Evolutionary conservation across 2,113 vertebrate species (phyloP), one percentile per base, ranked within the genome.

Genomic region (Chlorodrepanis virens): DNA sequence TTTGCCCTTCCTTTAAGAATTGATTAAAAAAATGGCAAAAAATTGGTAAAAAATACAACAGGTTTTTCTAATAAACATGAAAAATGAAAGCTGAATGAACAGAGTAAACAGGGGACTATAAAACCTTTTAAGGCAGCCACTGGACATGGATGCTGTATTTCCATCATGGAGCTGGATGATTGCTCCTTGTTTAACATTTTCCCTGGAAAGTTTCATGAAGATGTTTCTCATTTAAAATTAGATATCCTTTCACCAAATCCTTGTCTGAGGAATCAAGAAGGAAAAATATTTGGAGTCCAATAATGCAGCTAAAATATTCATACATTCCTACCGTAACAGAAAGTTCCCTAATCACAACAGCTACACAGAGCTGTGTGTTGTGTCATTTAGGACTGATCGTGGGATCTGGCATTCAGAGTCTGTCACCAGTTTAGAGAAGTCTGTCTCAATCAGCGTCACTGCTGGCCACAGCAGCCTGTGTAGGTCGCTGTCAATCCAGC

Each of bases 361-460:
- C 68, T 17, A 35, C 76, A 39, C 13, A 15, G 64, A 81, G 31
- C 76, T 82, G n/a, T 53, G 29, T 68, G 87, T 84, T 92, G 35
- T 94, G 80, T 96, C 92, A 87, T 54, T 94, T 93, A 85, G 83
- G 68, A 63, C 56, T 94, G 85, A 49, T 47, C 18, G 76, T 94
- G 90, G 86, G 85, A 95, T 90, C 71, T 96, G 95, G 90, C 95
- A 92, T 87, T 93, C 88, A 78, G 71, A 81, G 83, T 89, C 93
- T 97, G 96, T 93, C 65, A 21, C 69, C 88, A 60, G 92, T 93
- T 97, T 76, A 82, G 65, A 87, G 65, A 94, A 92, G 86, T 94
- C 96, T 92, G 92, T 44, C 86, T 94, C 93, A 89, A 87, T 94
- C 96, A 89, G 90, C 93, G 95, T 97, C 95, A 96, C 90, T 50